Percentiles rank a stretch among this genome's conserved stretches.
phyloP scores from a whole-genome alignment of 2,888 invertebrate species.

The Lasioglossum marginatum region DNA sequence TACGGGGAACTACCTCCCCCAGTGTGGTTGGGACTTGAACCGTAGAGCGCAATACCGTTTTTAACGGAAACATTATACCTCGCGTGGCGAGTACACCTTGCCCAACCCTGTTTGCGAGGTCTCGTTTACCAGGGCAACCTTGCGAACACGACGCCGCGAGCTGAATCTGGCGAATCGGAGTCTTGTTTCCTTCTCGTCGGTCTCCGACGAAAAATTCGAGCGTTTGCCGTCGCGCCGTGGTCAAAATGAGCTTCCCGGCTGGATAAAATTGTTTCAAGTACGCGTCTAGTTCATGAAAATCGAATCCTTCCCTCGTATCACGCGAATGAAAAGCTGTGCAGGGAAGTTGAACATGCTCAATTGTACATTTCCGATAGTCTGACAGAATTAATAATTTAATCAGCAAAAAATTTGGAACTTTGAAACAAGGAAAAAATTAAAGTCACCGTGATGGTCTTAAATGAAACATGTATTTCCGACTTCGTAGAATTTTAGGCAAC shows the following conservation, averaged over 20 bases:
- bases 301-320: background rate
- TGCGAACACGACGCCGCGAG: background rate
- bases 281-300: background rate
- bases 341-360: background rate
- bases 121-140: background rate
- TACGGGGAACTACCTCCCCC: background rate
- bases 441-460: no score
- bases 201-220: constrained; percentile 18
- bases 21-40: background rate
- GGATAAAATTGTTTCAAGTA: background rate
- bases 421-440: no score
- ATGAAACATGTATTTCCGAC: no score
- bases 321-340: background rate
- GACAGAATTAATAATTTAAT: no score
- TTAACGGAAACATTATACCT: background rate
- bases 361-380: no score
- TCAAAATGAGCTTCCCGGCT: background rate
- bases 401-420: no score
- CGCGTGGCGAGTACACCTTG: background rate
- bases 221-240: background rate
- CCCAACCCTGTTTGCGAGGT: background rate
- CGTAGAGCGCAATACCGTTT: background rate
- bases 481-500: no score
- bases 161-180: constrained; percentile 1
- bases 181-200: background rate